These are phyloP conservation scores for Gephyroberyx darwinii DNA, from an alignment of 2,797 vertebrate species.

Conservation along the genomic window DNA sequence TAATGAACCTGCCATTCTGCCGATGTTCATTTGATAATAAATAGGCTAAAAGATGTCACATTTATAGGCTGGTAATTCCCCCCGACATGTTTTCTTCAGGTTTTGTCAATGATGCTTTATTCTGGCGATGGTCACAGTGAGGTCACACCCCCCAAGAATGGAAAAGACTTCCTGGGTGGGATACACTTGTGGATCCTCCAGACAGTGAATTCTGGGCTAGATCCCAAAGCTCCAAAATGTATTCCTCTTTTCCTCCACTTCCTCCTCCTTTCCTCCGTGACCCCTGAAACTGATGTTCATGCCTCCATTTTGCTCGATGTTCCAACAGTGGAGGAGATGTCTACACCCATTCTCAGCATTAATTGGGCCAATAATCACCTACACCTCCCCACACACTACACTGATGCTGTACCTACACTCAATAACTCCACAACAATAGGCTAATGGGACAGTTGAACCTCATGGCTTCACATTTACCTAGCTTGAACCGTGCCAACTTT, in stretches of 20 bases:
- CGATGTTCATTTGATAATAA: too few relatives aligned
- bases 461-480: slow-evolving; percentile 55
- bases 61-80: too few relatives aligned
- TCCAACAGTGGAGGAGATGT: background rate
- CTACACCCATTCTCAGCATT: slow-evolving; percentile 32
- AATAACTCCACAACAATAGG: slow-evolving; percentile 65
- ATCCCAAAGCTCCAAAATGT: slow-evolving; percentile 1
- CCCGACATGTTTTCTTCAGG: too few relatives aligned
- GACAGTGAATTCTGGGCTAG: slow-evolving; percentile 29
- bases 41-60: too few relatives aligned
- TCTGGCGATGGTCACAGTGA: too few relatives aligned
- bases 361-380: slow-evolving; percentile 49
- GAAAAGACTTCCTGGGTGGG: too few relatives aligned
- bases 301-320: too few relatives aligned
- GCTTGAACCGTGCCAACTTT: slow-evolving; percentile 19
- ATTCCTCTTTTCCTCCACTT: too few relatives aligned
- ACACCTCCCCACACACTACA: slow-evolving; percentile 12
- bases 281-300: background rate
- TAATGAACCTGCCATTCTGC: too few relatives aligned
- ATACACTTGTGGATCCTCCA: too few relatives aligned
- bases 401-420: slow-evolving; percentile 23
- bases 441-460: slow-evolving; percentile 72
- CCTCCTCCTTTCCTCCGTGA: background rate
- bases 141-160: too few relatives aligned
- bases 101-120: too few relatives aligned